phyloP scores from a whole-genome alignment of 1,140 invertebrate species.

The Drosophila setifemur region DNA sequence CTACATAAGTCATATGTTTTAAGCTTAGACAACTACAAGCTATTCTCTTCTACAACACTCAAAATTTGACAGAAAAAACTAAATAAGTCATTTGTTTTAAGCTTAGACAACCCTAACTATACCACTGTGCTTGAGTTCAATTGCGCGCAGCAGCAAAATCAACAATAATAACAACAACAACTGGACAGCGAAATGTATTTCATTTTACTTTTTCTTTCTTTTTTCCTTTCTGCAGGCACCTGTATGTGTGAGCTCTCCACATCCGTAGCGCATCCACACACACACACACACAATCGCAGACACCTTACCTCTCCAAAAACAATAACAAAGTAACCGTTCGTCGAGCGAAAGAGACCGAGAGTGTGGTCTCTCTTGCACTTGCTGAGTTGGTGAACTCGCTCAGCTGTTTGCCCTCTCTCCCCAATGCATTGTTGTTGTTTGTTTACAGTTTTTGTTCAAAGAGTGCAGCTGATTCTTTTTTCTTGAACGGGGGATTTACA shows the following conservation, averaged over 20 bases:
- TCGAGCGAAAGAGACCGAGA: constrained; percentile 3
- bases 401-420: constrained; percentile 27
- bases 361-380: constrained; percentile 17
- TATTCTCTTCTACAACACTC: no score
- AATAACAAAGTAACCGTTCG: constrained; percentile 28
- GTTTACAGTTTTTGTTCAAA: constrained; percentile 8
- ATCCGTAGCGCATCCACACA: constrained; percentile 6
- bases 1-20: no score
- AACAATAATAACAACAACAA: constrained; percentile 24
- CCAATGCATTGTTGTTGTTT: constrained; percentile 34
- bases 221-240: constrained; percentile 31
- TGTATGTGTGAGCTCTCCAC: constrained; percentile 22
- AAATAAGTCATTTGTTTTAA: no score
- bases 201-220: constrained; percentile 55
- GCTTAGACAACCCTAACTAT: neutral
- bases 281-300: constrained; percentile 32
- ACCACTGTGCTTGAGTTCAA: constrained; percentile 49
- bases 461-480: constrained; percentile 22
- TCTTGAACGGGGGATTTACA: constrained; percentile 1
- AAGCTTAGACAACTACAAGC: no score
- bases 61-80: no score
- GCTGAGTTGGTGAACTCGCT: constrained; percentile 13
- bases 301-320: constrained; percentile 35
- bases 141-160: constrained; percentile 67
- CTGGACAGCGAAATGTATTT: constrained; percentile 48